A percentile compares a stretch with the other conserved stretches of the same genome.
These are phyloP conservation scores for Tachina grossa DNA, from an alignment of 2,888 invertebrate species.

Conservation along the genomic window DNA sequence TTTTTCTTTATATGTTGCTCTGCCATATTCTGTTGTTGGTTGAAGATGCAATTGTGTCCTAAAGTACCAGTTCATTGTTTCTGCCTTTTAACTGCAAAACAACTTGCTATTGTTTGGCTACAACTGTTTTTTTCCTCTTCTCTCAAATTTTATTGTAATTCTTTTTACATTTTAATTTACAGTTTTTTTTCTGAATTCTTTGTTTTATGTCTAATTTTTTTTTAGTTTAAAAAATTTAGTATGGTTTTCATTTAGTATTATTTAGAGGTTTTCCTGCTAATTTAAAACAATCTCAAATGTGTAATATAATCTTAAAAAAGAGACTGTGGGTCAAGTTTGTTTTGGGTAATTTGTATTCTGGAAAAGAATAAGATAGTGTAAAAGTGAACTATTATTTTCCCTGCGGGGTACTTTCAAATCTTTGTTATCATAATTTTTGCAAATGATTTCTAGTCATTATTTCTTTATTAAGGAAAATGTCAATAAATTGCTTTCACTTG, in stretches of 20 bases:
- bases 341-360: conserved; percentile 56
- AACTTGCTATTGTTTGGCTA: conserved; percentile 21
- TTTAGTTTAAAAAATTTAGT: conserved; percentile 53
- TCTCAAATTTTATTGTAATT: conserved; percentile 1
- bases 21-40: conserved; percentile 48
- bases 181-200: background rate
- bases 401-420: conserved; percentile 4
- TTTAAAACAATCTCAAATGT: conserved; percentile 38
- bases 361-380: background rate
- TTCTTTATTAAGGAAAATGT: conserved; percentile 42
- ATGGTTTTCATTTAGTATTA: conserved; percentile 62
- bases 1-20: background rate
- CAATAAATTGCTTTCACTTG: conserved; percentile 33
- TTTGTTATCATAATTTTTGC: conserved; percentile 11
- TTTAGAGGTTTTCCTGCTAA: conserved; percentile 39
- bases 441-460: conserved; percentile 21
- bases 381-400: conserved; percentile 16
- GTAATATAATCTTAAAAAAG: background rate
- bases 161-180: conserved; percentile 50
- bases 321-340: conserved; percentile 20
- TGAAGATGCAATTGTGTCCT: conserved; percentile 76
- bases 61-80: conserved; percentile 62
- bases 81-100: conserved; percentile 33
- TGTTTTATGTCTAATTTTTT: background rate
- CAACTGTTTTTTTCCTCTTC: conserved; percentile 26